Evolutionary conservation across 2,113 vertebrate species (phyloP), one percentile per base, ranked within the genome.

Genomic region (Stictonetta naevosa): DNA sequence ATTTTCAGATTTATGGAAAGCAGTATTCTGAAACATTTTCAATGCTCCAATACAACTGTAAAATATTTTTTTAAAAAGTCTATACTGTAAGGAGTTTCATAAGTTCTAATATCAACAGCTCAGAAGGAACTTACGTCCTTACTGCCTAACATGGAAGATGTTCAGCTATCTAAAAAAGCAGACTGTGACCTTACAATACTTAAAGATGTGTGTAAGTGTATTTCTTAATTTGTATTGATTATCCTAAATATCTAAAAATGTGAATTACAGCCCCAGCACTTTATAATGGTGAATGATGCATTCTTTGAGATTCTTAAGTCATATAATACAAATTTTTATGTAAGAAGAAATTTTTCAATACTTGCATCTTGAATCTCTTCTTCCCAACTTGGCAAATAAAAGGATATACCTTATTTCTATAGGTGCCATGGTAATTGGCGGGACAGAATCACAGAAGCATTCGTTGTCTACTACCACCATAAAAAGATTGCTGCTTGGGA

Each of bases 351-450:
- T 33, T 68, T 76, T 85, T 66, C n/a, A 46, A 6, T 55, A 67
- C 34, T 83, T 48, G 19, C 25, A 74, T 85, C 17, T 50, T 63
- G 17, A 67, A 52, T 73, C 6, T 72, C 34, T 53, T 71, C 60
- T 38, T 66, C 40, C 59, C 3, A 62, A 46, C 10, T 46, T 50
- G 36, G 19, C 13, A 88, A 92, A 58, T 28, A 96, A 98, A 96
- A 99, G 99, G 99, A 99, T 99, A 99, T 99, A 99, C 97, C 99
- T 99, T 97, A 99, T 99, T 98, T 99, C 99, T 59, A 99, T 98
- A 95, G 99, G 99, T 10, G 99, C 99, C 99, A 99, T 99, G 85
- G 99, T 99, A 96, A 99, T 99, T 42, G 99, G 99, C 84, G 98
- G 98, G 82, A 98, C 83, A 33, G 98, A 98, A 86, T 97, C 98